These are phyloP conservation scores for Ptilorrhoa leucosticta DNA, from an alignment of 2,113 vertebrate species.

Conservation along the genomic window DNA sequence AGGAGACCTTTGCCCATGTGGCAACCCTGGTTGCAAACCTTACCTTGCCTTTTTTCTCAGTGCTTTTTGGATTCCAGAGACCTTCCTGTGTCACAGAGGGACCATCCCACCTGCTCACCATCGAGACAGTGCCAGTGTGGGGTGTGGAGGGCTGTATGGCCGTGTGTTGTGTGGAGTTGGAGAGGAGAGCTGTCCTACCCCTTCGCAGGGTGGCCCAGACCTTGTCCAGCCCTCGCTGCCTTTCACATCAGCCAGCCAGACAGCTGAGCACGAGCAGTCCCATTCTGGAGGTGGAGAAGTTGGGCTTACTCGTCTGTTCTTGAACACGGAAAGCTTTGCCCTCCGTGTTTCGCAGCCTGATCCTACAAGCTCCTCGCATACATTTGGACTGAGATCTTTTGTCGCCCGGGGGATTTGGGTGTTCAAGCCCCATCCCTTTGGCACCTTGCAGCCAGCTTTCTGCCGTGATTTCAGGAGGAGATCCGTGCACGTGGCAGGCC, in stretches of 20 bases:
- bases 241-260: background rate
- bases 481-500: rapidly evolving
- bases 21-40: background rate
- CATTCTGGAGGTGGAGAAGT: background rate
- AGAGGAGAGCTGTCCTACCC: background rate
- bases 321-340: background rate
- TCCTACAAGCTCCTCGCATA: background rate
- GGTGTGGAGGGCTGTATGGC: background rate
- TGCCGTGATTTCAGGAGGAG: background rate
- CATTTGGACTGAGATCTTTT: background rate
- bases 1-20: background rate
- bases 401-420: background rate
- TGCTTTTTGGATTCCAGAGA: background rate
- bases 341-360: background rate
- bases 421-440: background rate
- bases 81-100: rapidly evolving
- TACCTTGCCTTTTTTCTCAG: background rate
- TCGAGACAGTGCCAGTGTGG: rapidly evolving
- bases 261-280: background rate
- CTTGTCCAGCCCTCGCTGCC: background rate
- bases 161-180: too few species aligned
- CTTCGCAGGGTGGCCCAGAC: background rate
- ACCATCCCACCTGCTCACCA: background rate
- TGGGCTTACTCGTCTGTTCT: background rate
- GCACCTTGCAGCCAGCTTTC: background rate